Conservation (phyloP, 2,797 vertebrate species). For the Bryconaethiops microstoma region DNA sequence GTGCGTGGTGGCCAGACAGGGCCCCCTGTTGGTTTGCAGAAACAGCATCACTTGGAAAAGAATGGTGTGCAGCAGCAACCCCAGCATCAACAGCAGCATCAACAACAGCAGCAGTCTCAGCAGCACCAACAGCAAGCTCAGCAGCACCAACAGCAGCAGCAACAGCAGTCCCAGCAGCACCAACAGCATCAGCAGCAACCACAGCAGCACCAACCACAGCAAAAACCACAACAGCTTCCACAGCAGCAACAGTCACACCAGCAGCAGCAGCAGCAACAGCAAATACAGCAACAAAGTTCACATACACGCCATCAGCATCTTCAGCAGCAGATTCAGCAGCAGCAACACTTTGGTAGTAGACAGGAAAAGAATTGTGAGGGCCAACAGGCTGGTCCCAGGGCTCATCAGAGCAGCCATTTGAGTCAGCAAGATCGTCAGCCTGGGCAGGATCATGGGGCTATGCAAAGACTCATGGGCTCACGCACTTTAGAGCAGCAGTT, state of each 20-base stretch:
- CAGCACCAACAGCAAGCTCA: constrained; percentile 83
- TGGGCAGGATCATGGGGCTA: constrained; percentile 87
- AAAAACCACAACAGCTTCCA: constrained; percentile 74
- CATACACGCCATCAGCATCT: constrained; percentile 92
- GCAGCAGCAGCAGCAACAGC: constrained; percentile 73
- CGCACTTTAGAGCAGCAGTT: constrained; percentile 92
- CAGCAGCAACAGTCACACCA: constrained; percentile 84
- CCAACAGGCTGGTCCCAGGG: constrained; percentile 78
- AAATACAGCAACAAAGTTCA: constrained; percentile 76
- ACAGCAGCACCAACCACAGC: constrained; percentile 68
- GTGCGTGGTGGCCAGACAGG: constrained; percentile 83
- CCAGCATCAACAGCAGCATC: constrained; percentile 74
- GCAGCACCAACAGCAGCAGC: constrained; percentile 74
- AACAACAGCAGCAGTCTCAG: constrained; percentile 73
- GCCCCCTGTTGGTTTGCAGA: constrained; percentile 86
- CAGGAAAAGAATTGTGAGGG: constrained; percentile 94
- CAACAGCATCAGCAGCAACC: constrained; percentile 71
- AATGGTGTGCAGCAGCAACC: constrained; percentile 78
- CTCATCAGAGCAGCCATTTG: constrained; percentile 86
- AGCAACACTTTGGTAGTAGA: constrained; percentile 86
- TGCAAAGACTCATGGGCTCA: constrained; percentile 94
- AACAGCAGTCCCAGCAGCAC: constrained; percentile 86
- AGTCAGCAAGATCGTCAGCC: constrained; percentile 82
- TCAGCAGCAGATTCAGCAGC: constrained; percentile 88
- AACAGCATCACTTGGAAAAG: constrained; percentile 91